Evolutionary conservation across 2,888 invertebrate species (phyloP).

Genomic region (Drosophila recens): DNA sequence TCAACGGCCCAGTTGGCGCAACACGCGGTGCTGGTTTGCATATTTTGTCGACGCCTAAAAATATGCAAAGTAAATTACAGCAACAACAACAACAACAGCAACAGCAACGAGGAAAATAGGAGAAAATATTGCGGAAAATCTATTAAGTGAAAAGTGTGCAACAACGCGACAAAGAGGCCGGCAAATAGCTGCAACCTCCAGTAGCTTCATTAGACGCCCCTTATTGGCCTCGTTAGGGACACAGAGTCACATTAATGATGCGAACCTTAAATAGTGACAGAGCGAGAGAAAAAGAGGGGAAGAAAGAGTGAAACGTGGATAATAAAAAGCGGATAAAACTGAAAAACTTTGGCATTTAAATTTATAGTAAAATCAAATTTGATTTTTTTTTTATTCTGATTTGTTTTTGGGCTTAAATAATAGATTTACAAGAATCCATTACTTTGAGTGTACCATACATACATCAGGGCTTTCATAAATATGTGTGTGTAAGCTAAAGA

Average conservation of each 20-base stretch:
- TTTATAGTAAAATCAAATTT: no score
- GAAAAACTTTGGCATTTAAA: no score
- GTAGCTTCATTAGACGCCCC: slow-evolving; percentile 25
- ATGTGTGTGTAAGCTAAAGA: slow-evolving; percentile 42
- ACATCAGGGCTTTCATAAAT: slow-evolving; percentile 1
- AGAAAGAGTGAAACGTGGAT: no score
- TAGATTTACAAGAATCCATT: slow-evolving; percentile 13
- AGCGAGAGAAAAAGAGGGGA: not conserved
- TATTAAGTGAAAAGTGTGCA: slow-evolving; percentile 61
- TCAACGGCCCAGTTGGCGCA: not conserved
- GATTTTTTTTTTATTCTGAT: not conserved
- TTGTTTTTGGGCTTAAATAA: not conserved
- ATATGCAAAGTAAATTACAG: slow-evolving; percentile 59
- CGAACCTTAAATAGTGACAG: not conserved
- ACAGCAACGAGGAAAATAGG: not conserved
- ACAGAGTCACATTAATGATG: slow-evolving; percentile 12
- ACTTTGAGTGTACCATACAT: not conserved
- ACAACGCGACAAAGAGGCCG: slow-evolving; percentile 29
- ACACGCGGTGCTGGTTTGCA: slow-evolving; percentile 51
- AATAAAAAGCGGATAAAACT: no score
- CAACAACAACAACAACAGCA: slow-evolving; percentile 16
- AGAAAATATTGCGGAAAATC: slow-evolving; percentile 58
- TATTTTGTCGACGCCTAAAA: slow-evolving; percentile 63
- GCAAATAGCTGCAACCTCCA: slow-evolving; percentile 14
- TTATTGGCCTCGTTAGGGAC: slow-evolving; percentile 13